Percentiles rank a stretch among this genome's conserved stretches.
phyloP scores from a whole-genome alignment of 2,113 vertebrate species.

The Otis tarda region DNA sequence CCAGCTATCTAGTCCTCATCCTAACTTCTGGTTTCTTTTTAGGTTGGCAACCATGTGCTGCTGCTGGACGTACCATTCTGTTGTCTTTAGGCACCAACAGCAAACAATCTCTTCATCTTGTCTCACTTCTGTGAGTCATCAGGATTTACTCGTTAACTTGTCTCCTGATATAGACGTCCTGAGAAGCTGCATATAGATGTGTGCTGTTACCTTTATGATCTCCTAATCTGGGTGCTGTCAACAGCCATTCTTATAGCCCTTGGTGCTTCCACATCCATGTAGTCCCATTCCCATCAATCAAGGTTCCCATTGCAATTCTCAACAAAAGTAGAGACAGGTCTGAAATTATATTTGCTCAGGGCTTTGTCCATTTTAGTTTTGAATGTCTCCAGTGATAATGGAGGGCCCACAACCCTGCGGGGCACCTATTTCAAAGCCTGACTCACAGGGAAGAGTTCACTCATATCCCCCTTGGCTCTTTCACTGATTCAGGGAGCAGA shows the following conservation, averaged over 20 bases:
- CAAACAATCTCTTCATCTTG: background rate
- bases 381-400: background rate
- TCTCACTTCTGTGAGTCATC: background rate
- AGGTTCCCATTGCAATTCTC: background rate
- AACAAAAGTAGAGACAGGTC: background rate
- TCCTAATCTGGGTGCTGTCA: background rate
- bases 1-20: background rate
- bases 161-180: background rate
- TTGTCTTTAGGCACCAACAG: background rate
- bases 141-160: background rate
- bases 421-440: background rate
- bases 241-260: background rate
- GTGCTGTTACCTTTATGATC: background rate
- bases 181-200: background rate
- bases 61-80: background rate
- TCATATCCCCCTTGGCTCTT: background rate
- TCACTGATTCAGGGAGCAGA: background rate
- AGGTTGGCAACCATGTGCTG: background rate
- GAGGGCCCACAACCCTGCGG: background rate
- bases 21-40: background rate
- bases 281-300: background rate
- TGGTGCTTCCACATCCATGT: background rate
- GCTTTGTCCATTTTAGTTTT: background rate
- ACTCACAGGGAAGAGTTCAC: background rate
- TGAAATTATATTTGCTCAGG: background rate